phyloP scores from a whole-genome alignment of 2,888 invertebrate species.

The Zhengitettix transpicula region DNA sequence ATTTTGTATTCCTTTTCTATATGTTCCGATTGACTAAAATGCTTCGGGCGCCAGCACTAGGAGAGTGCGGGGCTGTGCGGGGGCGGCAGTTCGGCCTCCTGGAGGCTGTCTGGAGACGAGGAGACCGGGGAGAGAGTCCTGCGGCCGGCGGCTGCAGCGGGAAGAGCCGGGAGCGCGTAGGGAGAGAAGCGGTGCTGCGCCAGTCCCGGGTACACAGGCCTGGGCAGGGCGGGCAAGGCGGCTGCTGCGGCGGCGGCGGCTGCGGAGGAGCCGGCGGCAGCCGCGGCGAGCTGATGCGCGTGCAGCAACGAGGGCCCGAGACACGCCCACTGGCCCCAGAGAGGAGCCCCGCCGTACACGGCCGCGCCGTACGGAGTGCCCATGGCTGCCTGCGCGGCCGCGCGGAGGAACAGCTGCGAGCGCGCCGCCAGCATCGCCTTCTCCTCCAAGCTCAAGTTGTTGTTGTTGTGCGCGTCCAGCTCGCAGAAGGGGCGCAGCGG shows the following conservation, averaged over 20 bases:
- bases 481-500: constrained; percentile 58
- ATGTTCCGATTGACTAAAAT: no score
- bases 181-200: constrained; percentile 22
- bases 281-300: constrained; percentile 31
- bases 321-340: constrained; percentile 56
- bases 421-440: constrained; percentile 60
- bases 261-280: constrained; percentile 21
- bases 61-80: constrained; percentile 18
- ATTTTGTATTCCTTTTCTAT: no score
- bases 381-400: constrained; percentile 46
- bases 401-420: constrained; percentile 54
- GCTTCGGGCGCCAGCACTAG: constrained; percentile 2
- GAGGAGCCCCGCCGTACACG: constrained; percentile 20
- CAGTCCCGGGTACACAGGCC: constrained; percentile 11
- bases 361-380: constrained; percentile 37
- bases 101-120: constrained; percentile 43
- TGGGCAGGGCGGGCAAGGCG: constrained; percentile 13
- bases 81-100: constrained; percentile 27
- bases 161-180: constrained; percentile 19
- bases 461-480: constrained; percentile 34
- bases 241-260: constrained; percentile 5
- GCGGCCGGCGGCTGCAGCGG: constrained; percentile 8
- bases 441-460: constrained; percentile 49
- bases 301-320: constrained; percentile 46
- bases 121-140: constrained; percentile 28